Percentiles rank a stretch among this genome's conserved stretches.
Evolutionary conservation across 2,888 invertebrate species (phyloP).

Genomic region (Heliconius cydno): DNA sequence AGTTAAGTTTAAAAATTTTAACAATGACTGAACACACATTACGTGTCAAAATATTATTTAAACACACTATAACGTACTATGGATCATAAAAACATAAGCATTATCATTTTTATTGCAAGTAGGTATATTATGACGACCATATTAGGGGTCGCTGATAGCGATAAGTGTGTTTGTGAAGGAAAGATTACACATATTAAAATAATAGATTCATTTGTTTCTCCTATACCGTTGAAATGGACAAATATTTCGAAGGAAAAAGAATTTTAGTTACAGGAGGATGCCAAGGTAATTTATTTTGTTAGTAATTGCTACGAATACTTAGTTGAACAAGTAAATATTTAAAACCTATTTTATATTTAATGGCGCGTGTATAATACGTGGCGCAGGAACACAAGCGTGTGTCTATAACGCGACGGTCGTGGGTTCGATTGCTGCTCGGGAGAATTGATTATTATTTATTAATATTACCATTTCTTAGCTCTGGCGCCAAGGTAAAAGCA

Average conservation of each 20-base stretch:
- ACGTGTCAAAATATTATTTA: background rate
- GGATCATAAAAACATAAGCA: background rate
- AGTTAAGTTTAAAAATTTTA: no score
- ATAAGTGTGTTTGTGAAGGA: slow-evolving; percentile 33
- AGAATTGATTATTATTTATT: no score
- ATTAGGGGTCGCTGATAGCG: slow-evolving; percentile 32
- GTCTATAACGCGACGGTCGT: no score
- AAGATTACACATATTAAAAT: slow-evolving; percentile 5
- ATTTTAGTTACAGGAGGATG: slow-evolving; percentile 94
- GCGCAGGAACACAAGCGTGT: no score
- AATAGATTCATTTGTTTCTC: slow-evolving; percentile 6
- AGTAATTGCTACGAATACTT: background rate
- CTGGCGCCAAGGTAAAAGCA: no score
- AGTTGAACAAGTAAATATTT: background rate
- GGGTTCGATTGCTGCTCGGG: no score
- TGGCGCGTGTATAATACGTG: no score
- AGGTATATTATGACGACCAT: slow-evolving; percentile 3
- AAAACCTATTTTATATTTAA: background rate
- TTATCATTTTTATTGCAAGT: slow-evolving; percentile 8
- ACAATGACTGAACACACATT: background rate
- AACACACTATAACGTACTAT: background rate
- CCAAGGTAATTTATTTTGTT: slow-evolving; percentile 83
- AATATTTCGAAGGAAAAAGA: slow-evolving; percentile 87
- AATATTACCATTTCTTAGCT: no score
- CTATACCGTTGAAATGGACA: slow-evolving; percentile 57